Base-by-base conservation (phyloP, 2,888 invertebrate genomes). In the Drosophila nigritarsus region DNA sequence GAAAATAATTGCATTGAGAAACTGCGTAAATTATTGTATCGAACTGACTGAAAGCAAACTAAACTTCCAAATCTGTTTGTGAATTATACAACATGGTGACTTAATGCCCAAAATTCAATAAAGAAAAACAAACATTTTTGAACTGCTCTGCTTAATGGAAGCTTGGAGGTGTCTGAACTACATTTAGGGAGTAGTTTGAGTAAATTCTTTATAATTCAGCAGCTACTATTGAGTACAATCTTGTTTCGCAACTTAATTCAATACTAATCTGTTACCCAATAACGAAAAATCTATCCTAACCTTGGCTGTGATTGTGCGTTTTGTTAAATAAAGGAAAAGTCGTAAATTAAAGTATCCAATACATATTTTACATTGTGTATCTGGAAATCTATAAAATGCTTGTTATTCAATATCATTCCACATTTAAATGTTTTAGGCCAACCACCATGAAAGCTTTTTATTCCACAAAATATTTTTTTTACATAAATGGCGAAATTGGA, bases 31-130 rank as follows among this genome's bases (percentile, higher is more conserved):
- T 55, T 38, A 68, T 32, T 32, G 45, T 36, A 38, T 48, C 27
- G 27, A 55, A 54, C 29, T 38, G 51, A 29, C 6, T 11, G 6
- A 29, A 60, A 66, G 18, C 45, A 29, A 64, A 24, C 30, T 2
- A 27, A 66, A 60, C 55, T 42, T 32, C 45, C 2, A 38, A 55
- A 67, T 68, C 68, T 48, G 36, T 66, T 67, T 66, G 45, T 27
- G 45, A 66, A 66, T 36, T 27, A 11, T 1, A 18, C 2, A 27
- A 13, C 20, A 27, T 15, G 9, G 18, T 30, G 20, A 9, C 15
- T 13, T 3, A 48, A 48, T 48, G 48, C 7, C 13, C 3, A 15
- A 18, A 3, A 38, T 38, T 38, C 38, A 18, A 18, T 18, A 38
- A 18, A 18, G 8, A 38, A 38, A 38, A 8, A 8, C 18, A 8